Evolutionary conservation across 2,888 invertebrate genomes (phyloP).

Genomic region (Aspidiotus destructor): DNA sequence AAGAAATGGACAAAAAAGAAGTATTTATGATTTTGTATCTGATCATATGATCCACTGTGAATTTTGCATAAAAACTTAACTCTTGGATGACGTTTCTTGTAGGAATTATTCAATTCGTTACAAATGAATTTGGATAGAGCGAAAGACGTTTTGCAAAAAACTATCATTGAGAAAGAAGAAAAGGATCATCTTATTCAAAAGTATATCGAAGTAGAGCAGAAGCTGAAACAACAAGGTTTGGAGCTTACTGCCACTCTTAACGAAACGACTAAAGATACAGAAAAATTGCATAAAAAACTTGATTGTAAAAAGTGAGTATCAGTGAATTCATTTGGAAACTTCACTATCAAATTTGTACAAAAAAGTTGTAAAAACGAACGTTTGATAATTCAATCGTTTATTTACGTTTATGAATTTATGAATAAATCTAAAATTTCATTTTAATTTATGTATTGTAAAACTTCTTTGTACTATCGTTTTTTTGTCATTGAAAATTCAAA

Average conservation of each 20-base stretch:
- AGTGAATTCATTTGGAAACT: neutral
- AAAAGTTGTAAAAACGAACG: too few relatives aligned
- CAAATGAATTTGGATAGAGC: conserved; percentile 23
- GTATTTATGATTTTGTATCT: conserved; percentile 15
- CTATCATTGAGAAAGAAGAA: conserved; percentile 20
- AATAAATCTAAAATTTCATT: neutral
- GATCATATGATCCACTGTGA: neutral
- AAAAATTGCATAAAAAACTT: conserved; percentile 27
- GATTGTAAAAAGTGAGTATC: conserved; percentile 18
- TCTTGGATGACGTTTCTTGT: neutral
- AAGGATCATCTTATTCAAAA: conserved; percentile 18
- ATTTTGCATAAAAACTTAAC: neutral
- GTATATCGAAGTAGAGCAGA: conserved; percentile 25
- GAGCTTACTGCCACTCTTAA: conserved; percentile 11
- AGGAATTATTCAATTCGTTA: conserved; percentile 21
- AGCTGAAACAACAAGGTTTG: conserved; percentile 17
- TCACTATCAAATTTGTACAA: too few relatives aligned
- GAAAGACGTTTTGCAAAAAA: conserved; percentile 24
- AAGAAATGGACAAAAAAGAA: conserved; percentile 37
- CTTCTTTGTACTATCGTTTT: neutral
- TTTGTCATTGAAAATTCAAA: neutral
- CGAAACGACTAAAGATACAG: conserved; percentile 16
- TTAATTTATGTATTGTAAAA: neutral
- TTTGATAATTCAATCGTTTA: too few relatives aligned
- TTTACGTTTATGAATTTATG: too few relatives aligned